A percentile compares a stretch with the other conserved stretches of the same genome.
phyloP scores from a whole-genome alignment of 2,888 invertebrate species.

The Phrixothrix hirtus region DNA sequence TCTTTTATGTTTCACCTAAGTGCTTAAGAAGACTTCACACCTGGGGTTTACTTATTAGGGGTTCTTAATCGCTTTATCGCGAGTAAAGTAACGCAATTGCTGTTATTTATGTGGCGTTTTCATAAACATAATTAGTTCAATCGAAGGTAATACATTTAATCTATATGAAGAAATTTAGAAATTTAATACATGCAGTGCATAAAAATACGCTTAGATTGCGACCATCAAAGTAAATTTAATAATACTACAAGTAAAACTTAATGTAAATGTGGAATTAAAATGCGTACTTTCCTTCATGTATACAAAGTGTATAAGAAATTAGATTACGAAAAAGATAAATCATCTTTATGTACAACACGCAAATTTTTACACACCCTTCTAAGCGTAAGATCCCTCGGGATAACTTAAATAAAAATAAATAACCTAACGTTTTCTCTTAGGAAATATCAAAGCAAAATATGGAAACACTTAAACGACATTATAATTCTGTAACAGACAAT shows the following conservation, averaged over 20 bases:
- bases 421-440: conserved; percentile 11
- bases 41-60: conserved; percentile 10
- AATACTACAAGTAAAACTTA: too few species aligned
- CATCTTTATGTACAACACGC: conserved; percentile 10
- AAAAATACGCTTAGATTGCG: not conserved
- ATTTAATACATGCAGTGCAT: too few species aligned
- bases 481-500: not conserved
- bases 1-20: conserved; percentile 17
- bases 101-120: too few species aligned
- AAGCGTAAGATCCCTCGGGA: conserved; percentile 2
- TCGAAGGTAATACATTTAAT: too few species aligned
- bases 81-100: too few species aligned
- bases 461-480: conserved; percentile 1
- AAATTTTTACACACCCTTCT: conserved; percentile 16
- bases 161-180: too few species aligned
- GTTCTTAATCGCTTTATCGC: not conserved
- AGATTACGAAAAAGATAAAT: conserved; percentile 14
- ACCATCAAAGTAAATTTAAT: not conserved
- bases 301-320: conserved; percentile 1
- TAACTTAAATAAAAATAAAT: conserved; percentile 12
- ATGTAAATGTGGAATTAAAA: too few species aligned
- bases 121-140: too few species aligned
- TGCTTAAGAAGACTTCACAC: conserved; percentile 21
- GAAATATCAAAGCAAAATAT: conserved; percentile 10
- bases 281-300: not conserved